Base-by-base conservation (phyloP, 2,888 invertebrate species). In the Gryllus longicercus region DNA sequence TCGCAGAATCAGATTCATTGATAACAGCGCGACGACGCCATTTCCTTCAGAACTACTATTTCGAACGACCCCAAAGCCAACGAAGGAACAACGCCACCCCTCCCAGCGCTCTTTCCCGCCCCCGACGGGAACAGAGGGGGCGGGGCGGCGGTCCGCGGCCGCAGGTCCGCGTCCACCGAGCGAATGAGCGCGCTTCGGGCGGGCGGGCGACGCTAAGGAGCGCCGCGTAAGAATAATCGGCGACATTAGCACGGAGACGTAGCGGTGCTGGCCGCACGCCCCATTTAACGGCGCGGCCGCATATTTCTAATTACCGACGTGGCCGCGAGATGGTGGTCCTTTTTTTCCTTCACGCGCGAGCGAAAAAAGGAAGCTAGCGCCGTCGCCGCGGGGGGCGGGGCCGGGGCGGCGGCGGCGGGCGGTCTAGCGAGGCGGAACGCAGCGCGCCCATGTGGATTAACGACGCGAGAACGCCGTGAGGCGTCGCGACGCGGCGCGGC, bases 241-340 rank as follows among this genome's bases (percentile, higher is more conserved):
- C 63, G 63, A 63, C 63, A 63, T 63, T 63, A 63, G 63, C 63
- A 18, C 63, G 18, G 63, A 14, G 63, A 18, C 18, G 63, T 14
- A 14, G 63, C 63, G 63, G 63, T 14, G 63, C 4, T 63, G 16
- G 16, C 63, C 16, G 63, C 63, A 63, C 63, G 63, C 63, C 63
- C 63, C 63, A 63, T 63, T n/a, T 5, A 63, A 63, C 63, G 63
- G 16, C 63, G 14, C 63, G 16, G 63, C 63, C 63, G 63, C 63
- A 63, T 63, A 63, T 63, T 63, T 63, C 63, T 63, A 63, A 63
- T 63, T 63, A 63, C 63, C 63, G 63, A 63, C 63, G 63, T n/a
- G 63, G 63, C 14, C 63, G 63, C 16, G 63, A 14, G 63, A 63
- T 18, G n/a, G 63, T 4, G 14, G 3, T n/a, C n/a, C n/a, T 63